phyloP scores from a whole-genome alignment of 1,140 invertebrate species.

The Diploscapter pachys region DNA sequence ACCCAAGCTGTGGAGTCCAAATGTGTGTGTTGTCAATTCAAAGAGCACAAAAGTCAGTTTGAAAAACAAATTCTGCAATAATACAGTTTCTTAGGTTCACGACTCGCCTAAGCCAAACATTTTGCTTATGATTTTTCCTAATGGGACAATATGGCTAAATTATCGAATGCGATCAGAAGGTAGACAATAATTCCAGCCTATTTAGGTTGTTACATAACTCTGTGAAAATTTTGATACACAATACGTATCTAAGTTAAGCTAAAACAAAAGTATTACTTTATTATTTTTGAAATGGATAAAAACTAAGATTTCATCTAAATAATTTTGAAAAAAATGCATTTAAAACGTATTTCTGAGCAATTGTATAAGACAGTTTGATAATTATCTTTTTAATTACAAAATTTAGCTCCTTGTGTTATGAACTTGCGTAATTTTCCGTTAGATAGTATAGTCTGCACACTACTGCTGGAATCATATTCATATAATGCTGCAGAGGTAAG shows the following conservation, averaged over 20 bases:
- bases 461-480: slow-evolving; percentile 55
- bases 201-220: no score
- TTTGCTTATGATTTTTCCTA: slow-evolving; percentile 57
- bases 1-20: slow-evolving; percentile 55
- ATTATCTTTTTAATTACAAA: no score
- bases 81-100: slow-evolving; percentile 54
- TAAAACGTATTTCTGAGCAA: no score
- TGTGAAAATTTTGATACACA: no score
- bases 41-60: slow-evolving; percentile 49
- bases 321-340: no score
- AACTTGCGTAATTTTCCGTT: slow-evolving; percentile 53
- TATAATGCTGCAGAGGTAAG: slow-evolving; percentile 56
- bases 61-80: slow-evolving; percentile 45
- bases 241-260: no score
- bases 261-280: no score
- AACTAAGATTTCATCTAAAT: no score
- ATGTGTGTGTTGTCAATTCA: slow-evolving; percentile 57
- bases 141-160: slow-evolving; percentile 57
- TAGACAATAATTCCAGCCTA: no score
- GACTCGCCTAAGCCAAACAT: slow-evolving; percentile 58
- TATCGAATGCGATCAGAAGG: slow-evolving; percentile 58
- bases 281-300: no score
- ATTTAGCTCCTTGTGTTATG: slow-evolving; percentile 47
- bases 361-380: no score
- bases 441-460: slow-evolving; percentile 50